Conservation (phyloP, 2,797 vertebrate genomes). For the Gymnopithys bicolor region DNA sequence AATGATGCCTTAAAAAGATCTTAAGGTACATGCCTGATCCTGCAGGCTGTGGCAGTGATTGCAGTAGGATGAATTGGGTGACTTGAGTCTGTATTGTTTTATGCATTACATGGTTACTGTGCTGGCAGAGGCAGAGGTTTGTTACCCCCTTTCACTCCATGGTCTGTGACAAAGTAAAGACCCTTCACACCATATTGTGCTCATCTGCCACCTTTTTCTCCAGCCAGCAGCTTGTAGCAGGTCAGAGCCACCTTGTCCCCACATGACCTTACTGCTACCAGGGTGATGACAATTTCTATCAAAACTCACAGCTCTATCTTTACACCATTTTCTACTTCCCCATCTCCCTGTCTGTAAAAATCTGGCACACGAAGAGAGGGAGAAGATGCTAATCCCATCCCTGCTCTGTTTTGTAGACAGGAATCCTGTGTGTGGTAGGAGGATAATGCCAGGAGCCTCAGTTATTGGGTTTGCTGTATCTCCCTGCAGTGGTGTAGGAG, state of each 20-base stretch:
- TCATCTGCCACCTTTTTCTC: background rate
- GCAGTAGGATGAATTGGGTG: background rate
- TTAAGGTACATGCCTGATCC: background rate
- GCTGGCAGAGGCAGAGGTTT: background rate
- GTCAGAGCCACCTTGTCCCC: background rate
- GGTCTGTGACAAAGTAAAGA: background rate
- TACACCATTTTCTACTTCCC: background rate
- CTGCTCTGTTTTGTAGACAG: background rate
- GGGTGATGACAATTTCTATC: background rate
- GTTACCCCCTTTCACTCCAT: rapidly evolving
- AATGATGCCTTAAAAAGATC: background rate
- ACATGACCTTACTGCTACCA: background rate
- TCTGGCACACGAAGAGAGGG: background rate
- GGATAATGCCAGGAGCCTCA: background rate
- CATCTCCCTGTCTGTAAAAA: conserved; percentile 30
- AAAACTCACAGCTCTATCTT: background rate
- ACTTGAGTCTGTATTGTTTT: background rate
- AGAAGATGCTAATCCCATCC: conserved; percentile 29
- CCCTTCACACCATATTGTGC: rapidly evolving
- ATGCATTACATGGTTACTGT: background rate
- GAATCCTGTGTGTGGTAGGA: background rate
- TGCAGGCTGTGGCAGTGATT: background rate
- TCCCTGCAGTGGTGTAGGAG: background rate
- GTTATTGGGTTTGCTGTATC: background rate
- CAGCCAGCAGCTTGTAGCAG: background rate